Percentiles rank a stretch among this genome's conserved stretches.
These are phyloP conservation scores for Plodia interpunctella DNA, from an alignment of 1,140 invertebrate genomes.

Conservation along the genomic window DNA sequence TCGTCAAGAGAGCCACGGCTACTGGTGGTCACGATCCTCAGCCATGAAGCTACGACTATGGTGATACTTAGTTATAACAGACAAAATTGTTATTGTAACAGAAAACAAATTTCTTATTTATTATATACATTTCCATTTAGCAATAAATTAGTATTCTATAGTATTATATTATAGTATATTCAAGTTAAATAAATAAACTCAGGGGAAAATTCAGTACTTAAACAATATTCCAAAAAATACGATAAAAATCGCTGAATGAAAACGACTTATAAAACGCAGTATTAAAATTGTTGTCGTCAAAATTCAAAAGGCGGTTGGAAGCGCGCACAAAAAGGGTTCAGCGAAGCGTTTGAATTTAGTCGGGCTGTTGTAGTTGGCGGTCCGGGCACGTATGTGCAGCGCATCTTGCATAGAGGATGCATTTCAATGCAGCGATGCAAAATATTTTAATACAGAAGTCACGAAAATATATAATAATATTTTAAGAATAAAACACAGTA, in stretches of 20 bases:
- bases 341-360: slow-evolving; percentile 17
- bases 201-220: neutral
- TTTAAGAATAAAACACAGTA: no score
- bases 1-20: no score
- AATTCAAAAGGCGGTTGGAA: slow-evolving; percentile 10
- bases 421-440: neutral
- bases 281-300: slow-evolving; percentile 13
- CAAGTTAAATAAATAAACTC: no score
- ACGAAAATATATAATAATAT: neutral
- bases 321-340: slow-evolving; percentile 6
- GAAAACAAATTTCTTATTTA: no score
- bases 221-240: neutral
- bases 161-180: no score
- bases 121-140: no score
- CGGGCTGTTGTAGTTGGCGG: slow-evolving; percentile 15
- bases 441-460: neutral
- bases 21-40: no score
- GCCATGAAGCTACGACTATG: no score
- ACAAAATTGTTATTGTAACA: no score
- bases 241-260: neutral
- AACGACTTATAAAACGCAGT: slow-evolving; percentile 13
- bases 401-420: slow-evolving; percentile 12
- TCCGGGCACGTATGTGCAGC: slow-evolving; percentile 19
- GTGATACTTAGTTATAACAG: no score
- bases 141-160: no score